Base-by-base conservation (phyloP, 2,888 invertebrate species). In the Anagyrus pseudococci region DNA sequence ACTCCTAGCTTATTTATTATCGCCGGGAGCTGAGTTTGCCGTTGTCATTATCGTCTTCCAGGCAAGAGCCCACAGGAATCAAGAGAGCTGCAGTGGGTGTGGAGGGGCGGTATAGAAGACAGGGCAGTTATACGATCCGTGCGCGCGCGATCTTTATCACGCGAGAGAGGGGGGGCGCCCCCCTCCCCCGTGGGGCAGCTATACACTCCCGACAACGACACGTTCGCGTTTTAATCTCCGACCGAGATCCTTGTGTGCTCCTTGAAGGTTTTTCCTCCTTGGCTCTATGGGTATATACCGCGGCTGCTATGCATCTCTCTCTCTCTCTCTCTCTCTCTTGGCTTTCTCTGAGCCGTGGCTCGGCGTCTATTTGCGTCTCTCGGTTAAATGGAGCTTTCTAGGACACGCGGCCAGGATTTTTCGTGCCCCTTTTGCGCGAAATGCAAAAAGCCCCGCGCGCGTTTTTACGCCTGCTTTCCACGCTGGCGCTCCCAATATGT, bases 111-210 rank as follows among this genome's bases (percentile, higher is more conserved):
- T n/a, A n/a, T n/a, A n/a, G n/a, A n/a, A n/a, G n/a, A n/a, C n/a
- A n/a, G n/a, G n/a, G n/a, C n/a, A n/a, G n/a, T n/a, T n/a, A n/a
- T n/a, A n/a, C n/a, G n/a, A n/a, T n/a, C n/a, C n/a, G n/a, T n/a
- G n/a, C n/a, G n/a, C n/a, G n/a, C n/a, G n/a, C 41, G 61, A 57
- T 60, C 22, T 47, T 54, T 64, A 60, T 66, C 57, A 15, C 44
- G 59, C 47, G 59, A 40, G 59, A 52, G 50, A 50, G 19, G 19
- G 50, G 22, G 53, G 53, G 47, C 55, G 52, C 52, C 41, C 54
- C 40, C 44, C 41, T 55, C 54, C 23, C 47, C n/a, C n/a, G n/a
- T n/a, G n/a, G n/a, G n/a, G 48, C 29, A 29, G 4, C 29, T 10
- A 7, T 10, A 29, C 4, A 29, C 29, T 29, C 29, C 10, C 29